These are phyloP conservation scores for Cynopterus brachyotis DNA, from an alignment of 2,113 vertebrate species.

Conservation along the genomic window DNA sequence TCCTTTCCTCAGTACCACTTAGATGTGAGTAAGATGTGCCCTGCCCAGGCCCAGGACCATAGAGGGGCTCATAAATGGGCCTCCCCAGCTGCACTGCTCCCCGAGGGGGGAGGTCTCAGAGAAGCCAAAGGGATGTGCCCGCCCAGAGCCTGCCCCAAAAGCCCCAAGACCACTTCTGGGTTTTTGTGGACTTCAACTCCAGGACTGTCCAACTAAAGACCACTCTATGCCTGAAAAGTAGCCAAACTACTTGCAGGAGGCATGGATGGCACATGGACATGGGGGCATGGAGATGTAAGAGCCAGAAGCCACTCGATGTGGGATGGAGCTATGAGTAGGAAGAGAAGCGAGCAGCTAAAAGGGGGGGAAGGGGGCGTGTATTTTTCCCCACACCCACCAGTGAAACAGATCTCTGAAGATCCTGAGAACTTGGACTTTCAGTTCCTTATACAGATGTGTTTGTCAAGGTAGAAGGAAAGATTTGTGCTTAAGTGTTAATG, in stretches of 20 bases:
- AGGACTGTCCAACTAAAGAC: not conserved
- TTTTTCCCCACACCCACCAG: not conserved
- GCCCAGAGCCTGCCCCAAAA: not conserved
- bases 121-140: not conserved
- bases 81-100: not conserved
- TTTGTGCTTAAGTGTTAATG: not conserved
- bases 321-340: not conserved
- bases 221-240: not conserved
- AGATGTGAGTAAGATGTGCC: not conserved
- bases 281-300: not conserved
- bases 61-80: not conserved
- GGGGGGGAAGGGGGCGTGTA: not conserved
- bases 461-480: not conserved
- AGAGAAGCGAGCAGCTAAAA: not conserved
- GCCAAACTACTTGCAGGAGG: not conserved
- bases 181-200: not conserved
- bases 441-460: not conserved
- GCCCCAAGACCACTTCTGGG: not conserved
- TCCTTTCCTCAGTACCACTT: not conserved
- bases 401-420: not conserved
- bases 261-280: not conserved
- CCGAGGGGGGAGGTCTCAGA: fast-evolving
- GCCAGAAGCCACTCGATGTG: not conserved
- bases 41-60: not conserved
- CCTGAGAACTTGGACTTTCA: not conserved